Conservation (phyloP, 2,888 invertebrate species). For the Fragum fragum region DNA sequence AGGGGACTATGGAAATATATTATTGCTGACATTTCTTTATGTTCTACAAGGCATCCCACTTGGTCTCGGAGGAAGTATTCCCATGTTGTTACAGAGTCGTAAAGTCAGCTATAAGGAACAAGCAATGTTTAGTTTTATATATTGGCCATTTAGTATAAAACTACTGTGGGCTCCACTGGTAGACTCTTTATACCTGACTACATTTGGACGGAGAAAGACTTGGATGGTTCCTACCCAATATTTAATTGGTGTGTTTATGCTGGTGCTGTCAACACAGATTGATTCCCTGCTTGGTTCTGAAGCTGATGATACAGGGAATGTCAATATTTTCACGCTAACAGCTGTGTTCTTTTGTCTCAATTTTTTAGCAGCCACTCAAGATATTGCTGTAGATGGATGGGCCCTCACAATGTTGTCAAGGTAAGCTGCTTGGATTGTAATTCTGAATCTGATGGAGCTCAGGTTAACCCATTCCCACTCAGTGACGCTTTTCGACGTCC, state of each 20-base stretch:
- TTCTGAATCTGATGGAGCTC: too few species aligned
- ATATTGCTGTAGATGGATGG: slow-evolving; percentile 99
- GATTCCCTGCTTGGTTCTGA: slow-evolving; percentile 92
- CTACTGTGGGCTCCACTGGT: slow-evolving; percentile 99
- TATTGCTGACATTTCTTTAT: slow-evolving; percentile 96
- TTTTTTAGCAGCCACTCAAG: slow-evolving; percentile 99
- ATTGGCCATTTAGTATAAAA: slow-evolving; percentile 96
- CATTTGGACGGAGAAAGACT: slow-evolving; percentile 96
- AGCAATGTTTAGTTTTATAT: slow-evolving; percentile 93
- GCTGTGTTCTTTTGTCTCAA: slow-evolving; percentile 96
- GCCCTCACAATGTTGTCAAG: slow-evolving; percentile 99
- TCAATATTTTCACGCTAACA: slow-evolving; percentile 89
- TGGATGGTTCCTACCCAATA: slow-evolving; percentile 97
- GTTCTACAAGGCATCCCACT: slow-evolving; percentile 95
- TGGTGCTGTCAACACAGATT: slow-evolving; percentile 91
- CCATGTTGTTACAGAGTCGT: slow-evolving; percentile 97
- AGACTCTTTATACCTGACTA: slow-evolving; percentile 94
- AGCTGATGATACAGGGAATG: slow-evolving; percentile 83
- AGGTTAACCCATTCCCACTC: too few species aligned
- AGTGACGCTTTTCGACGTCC: too few species aligned
- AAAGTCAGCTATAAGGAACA: slow-evolving; percentile 98
- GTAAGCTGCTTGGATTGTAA: slow-evolving; percentile 88
- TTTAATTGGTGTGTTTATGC: slow-evolving; percentile 95
- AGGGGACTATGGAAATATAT: slow-evolving; percentile 90
- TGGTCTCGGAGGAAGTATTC: slow-evolving; percentile 97